Evolutionary conservation across 2,797 vertebrate species (phyloP), one percentile per base, ranked within the genome.

Genomic region (Poeciliopsis infans): DNA sequence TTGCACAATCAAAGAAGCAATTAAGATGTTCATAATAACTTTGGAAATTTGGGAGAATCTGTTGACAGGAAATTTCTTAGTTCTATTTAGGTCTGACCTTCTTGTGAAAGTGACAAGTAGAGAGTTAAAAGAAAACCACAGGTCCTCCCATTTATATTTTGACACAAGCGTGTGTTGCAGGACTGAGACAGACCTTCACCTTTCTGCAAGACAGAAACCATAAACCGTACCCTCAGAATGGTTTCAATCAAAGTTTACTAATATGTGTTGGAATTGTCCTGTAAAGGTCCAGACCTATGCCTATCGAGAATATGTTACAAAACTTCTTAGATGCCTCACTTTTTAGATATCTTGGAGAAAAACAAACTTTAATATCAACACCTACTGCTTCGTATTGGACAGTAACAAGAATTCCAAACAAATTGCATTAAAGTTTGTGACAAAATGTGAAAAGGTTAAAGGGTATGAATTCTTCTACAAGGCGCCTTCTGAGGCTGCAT

Each of bases 401-500:
- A 15, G 5, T n/a, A 5, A n/a, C 23, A 70, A 2, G 23, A 45
- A 70, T 45, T 70, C 23, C 41, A 45, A 18, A 45, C 25, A n/a
- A 45, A 70, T n/a, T 3, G 23, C 68, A 70, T 70, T 45, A n/a
- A 43, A 28, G 39, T 70, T 28, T 70, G 8, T 41, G 68, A 70
- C 41, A 45, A 45, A 45, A 43, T 70, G 39, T 70, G 68, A 43
- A 43, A 25, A 25, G 6, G 64, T 41, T 41, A 12, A 41, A 39
- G 64, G 36, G 2, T 41, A n/a, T 45, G 25, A 45, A 25, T 12
- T 2, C 18, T n/a, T 25, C 23, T 25, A 15, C 33, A 39, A 43
- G 68, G 23, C 12, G n/a, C 68, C 25, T 83, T 82, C 78, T 80
- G 86, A 88, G 89, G 69, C 79, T 69, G 57, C 36, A 46, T 61